Percentiles rank a stretch among this genome's conserved stretches.
phyloP scores from a whole-genome alignment of 2,113 vertebrate genomes.

The Donacobius atricapilla region DNA sequence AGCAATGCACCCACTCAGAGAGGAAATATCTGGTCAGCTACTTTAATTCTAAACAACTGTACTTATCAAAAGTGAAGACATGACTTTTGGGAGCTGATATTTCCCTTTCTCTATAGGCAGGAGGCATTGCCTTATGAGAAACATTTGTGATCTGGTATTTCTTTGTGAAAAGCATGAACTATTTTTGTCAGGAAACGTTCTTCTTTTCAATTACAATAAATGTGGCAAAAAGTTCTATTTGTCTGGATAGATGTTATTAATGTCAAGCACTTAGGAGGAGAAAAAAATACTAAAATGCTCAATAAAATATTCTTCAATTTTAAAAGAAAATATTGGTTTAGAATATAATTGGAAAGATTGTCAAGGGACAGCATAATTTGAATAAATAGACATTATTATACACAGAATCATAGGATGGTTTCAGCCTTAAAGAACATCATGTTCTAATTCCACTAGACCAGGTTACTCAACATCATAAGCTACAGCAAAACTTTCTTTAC shows the following conservation, averaged over 20 bases:
- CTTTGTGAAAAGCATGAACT: neutral
- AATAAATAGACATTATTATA: neutral
- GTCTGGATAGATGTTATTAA: neutral
- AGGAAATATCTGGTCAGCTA: constrained; percentile 19
- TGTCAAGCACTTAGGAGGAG: neutral
- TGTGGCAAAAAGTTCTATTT: neutral
- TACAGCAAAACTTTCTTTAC: neutral
- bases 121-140: neutral
- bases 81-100: constrained; percentile 31
- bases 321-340: neutral
- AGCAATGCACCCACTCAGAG: neutral
- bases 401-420: neutral
- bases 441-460: neutral
- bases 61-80: neutral
- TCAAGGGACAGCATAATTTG: neutral
- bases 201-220: neutral
- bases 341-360: neutral
- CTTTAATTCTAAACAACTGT: neutral
- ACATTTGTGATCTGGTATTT: neutral
- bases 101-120: neutral
- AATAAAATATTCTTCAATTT: neutral
- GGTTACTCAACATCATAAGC: neutral
- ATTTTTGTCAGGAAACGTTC: neutral
- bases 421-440: neutral
- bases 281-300: neutral